Base-by-base conservation (phyloP, 2,797 vertebrate genomes). In the Microctenopoma lineatum region DNA sequence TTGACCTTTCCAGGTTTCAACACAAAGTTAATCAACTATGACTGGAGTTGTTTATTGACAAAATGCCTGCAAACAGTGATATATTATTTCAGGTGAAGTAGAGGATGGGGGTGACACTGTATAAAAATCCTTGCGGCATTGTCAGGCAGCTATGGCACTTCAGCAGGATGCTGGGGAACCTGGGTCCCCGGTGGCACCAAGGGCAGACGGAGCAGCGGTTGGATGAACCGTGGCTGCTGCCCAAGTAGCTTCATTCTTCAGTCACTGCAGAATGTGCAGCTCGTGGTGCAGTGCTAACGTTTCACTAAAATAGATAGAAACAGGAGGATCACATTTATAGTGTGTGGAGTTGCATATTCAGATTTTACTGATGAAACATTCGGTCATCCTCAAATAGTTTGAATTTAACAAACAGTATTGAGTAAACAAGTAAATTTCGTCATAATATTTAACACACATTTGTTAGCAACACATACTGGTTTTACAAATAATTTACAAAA, bases 161-260 rank as follows among this genome's bases (percentile, higher is more conserved):
- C 50, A 51, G 73, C 77, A 70, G 81, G 70, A 79, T 72, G 69
- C 42, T n/a, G 34, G 55, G 48, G 55, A 70, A 42, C 52, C 53
- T 2, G 57, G 32, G 50, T 86, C 85, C 78, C 84, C 14, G 55
- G 79, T 68, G 82, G 67, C 72, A 47, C 38, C 59, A 77, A 79
- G 75, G 79, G 68, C 74, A 84, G 81, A 79, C 58, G 14, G 77
- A 79, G 70, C 66, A 74, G 72, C 63, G 59, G 70, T 50, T 54
- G 72, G 78, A 80, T 82, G 84, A 73, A 82, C 53, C 7, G 18
- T 76, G 74, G 76, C 77, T 65, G 53, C 67, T 29, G 73, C 58
- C 74, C 79, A 80, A 83, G 63, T 36, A 38, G 54, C 60, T 66
- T 25, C 47, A 80, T 70, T 69, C 51, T 61, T 50, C 46, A 57